phyloP scores from a whole-genome alignment of 1,140 invertebrate species.

The Drosophila bocki region DNA sequence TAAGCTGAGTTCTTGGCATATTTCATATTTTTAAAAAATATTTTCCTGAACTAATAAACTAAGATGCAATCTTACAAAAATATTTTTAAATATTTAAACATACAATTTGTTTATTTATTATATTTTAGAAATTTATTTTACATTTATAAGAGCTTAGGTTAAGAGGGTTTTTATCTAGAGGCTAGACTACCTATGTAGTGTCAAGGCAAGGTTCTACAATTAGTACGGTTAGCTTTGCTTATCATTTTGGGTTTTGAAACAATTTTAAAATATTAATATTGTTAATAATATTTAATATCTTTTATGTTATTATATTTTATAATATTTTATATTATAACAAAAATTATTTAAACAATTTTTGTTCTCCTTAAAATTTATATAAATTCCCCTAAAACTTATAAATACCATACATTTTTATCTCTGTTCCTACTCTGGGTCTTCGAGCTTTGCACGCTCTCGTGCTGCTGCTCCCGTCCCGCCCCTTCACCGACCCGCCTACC shows the following conservation, averaged over 20 bases:
- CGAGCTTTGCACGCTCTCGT: constrained; percentile 77
- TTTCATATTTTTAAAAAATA: not conserved
- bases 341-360: not conserved
- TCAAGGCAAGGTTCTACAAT: too few relatives aligned
- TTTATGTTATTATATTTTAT: too few relatives aligned
- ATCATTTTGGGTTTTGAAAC: too few relatives aligned
- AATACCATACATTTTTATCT: not conserved
- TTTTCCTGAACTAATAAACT: not conserved
- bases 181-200: too few relatives aligned
- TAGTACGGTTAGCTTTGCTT: too few relatives aligned
- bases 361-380: not conserved
- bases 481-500: not conserved
- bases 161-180: too few relatives aligned
- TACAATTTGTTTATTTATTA: too few relatives aligned
- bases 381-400: not conserved
- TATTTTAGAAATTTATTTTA: too few relatives aligned
- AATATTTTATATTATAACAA: too few relatives aligned
- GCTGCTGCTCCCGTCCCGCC: constrained; percentile 49
- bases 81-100: not conserved
- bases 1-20: not conserved
- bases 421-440: constrained; percentile 63
- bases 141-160: too few relatives aligned
- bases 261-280: too few relatives aligned
- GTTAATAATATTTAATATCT: too few relatives aligned
- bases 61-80: not conserved